Evolutionary conservation across 2,888 invertebrate species (phyloP), one percentile per base, ranked within the genome.

Genomic region (Phyllotreta striolata): DNA sequence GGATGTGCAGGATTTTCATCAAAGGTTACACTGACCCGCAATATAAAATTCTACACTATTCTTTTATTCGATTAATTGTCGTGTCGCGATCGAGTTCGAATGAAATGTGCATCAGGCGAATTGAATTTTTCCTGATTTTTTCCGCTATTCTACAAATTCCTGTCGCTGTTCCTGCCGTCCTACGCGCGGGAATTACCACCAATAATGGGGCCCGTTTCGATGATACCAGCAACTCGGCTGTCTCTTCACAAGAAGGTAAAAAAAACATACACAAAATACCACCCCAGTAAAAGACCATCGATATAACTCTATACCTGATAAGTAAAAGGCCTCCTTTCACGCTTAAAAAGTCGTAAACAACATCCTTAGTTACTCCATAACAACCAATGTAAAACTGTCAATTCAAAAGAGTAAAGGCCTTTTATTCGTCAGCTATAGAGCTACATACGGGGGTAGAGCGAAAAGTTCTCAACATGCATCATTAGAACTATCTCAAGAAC

Each of bases 1-100:
- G 52, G 52, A 52, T 52, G 39, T 51, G 24, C n/a, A n/a, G n/a
- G 24, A 14, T 9, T 49, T 49, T 49, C 35, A 49, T 49, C 35
- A 49, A 59, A 59, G 59, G 59, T 59, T 59, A 47, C 59, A 51
- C 41, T 59, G 59, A 59, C 59, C 59, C 35, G 49, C 24, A 51
- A 49, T 59, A 59, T 59, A 59, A 51, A 59, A 59, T 35, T 35
- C 4, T 34, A 35, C 8, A 8, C 12, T 35, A 10, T 49, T 10
- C 34, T 49, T 14, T 24, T 6, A 47, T 24, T 49, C 10, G 10
- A 10, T 49, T 49, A 49, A 49, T 6, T 35, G 14, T 49, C n/a
- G 49, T 1, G 37, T 35, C 1, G 6, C 4, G 24, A 24, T 4
- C 49, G 35, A 35, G 13, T 49, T 49, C 12, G n/a, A 49, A 49